Conservation (phyloP, 35 echinoderm and acorn worm genomes). For the Apostichopus japonicus region DNA sequence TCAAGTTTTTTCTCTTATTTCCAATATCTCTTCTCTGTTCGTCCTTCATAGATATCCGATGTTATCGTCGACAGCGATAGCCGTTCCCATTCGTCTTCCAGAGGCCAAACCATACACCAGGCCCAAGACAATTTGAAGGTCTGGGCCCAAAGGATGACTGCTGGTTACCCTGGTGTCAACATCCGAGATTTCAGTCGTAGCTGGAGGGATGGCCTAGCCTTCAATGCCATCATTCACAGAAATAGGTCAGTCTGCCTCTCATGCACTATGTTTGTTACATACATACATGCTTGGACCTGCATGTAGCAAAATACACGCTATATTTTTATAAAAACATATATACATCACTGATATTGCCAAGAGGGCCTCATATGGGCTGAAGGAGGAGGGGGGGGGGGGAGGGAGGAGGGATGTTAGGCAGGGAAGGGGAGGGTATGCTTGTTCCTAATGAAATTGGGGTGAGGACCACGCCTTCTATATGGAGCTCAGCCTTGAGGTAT, state of each 20-base stretch:
- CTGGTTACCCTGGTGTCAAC: constrained; percentile 86
- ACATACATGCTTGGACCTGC: too few relatives aligned
- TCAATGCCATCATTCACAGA: constrained; percentile 97
- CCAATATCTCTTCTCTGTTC: background rate
- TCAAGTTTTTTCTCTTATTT: background rate
- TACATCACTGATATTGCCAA: too few relatives aligned
- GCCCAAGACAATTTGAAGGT: constrained; percentile 82
- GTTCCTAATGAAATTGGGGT: too few relatives aligned
- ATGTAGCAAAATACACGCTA: too few relatives aligned
- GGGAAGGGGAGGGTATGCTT: too few relatives aligned
- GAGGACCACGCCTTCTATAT: too few relatives aligned
- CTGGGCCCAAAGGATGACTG: constrained; percentile 80
- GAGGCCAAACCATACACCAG: constrained; percentile 58
- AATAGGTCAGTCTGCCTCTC: constrained; percentile 73
- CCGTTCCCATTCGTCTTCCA: background rate
- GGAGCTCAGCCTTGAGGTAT: too few relatives aligned
- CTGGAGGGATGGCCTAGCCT: constrained; percentile 97
- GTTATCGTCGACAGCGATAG: constrained; percentile 64
- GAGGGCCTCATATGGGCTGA: too few relatives aligned
- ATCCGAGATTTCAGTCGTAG: constrained; percentile 86
- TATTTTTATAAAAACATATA: too few relatives aligned
- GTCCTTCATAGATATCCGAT: constrained; percentile 82
- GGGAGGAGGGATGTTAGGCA: too few relatives aligned
- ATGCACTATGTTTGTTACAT: background rate
- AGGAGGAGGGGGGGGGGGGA: too few relatives aligned